Percentiles rank a stretch among this genome's conserved stretches.
These are phyloP conservation scores for Brachypodius melanocephalos DNA, from an alignment of 2,113 vertebrate genomes.

Conservation along the genomic window DNA sequence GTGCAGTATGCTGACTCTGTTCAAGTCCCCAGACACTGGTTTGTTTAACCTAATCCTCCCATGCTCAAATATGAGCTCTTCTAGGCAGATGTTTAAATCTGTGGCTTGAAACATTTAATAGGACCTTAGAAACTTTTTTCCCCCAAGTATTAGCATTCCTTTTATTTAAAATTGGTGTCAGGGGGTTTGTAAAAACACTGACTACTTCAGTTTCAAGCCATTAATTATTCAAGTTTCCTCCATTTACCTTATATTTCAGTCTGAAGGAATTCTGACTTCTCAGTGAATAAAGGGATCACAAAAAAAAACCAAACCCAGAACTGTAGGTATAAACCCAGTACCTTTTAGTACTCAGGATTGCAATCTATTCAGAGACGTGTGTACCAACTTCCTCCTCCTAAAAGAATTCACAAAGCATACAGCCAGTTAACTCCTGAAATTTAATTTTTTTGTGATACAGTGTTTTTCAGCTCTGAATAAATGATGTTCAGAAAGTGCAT, in stretches of 20 bases:
- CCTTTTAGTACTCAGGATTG: background rate
- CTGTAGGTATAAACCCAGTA: background rate
- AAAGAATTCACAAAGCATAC: background rate
- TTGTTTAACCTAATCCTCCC: constrained; percentile 18
- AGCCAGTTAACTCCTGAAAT: background rate
- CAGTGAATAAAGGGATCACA: background rate
- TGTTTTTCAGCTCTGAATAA: background rate
- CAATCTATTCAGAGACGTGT: background rate
- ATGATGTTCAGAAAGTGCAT: background rate
- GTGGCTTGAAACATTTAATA: constrained; percentile 32
- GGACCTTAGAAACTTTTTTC: background rate
- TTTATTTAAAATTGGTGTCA: constrained; percentile 56
- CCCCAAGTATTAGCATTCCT: background rate
- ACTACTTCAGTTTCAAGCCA: constrained; percentile 24
- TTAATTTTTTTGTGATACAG: background rate
- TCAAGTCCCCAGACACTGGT: background rate
- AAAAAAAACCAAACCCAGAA: background rate
- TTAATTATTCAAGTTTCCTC: constrained; percentile 63
- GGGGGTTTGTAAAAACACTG: constrained; percentile 46
- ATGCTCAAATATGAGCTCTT: background rate
- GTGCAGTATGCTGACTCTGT: constrained; percentile 17
- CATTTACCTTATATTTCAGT: constrained; percentile 41
- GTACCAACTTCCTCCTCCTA: background rate
- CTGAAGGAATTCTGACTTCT: constrained; percentile 26
- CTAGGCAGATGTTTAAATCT: constrained; percentile 44